A percentile compares a stretch with the other conserved stretches of the same genome.
These are phyloP conservation scores for Sciurus vulgaris DNA, from an alignment of 2,797 vertebrate species.

Conservation along the genomic window DNA sequence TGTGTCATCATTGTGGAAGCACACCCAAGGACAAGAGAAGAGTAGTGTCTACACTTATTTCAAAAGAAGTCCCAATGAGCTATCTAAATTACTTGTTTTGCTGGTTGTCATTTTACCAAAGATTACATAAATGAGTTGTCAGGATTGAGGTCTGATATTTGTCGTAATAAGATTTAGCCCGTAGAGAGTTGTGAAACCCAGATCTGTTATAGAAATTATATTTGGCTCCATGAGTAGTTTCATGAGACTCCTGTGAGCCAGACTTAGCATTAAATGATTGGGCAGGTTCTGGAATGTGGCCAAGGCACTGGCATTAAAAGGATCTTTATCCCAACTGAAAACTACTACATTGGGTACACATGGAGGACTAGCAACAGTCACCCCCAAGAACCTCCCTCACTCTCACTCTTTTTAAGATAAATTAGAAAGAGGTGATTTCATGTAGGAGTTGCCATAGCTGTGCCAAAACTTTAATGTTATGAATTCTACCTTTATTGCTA, in stretches of 20 bases:
- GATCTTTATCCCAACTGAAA: slow-evolving; percentile 57
- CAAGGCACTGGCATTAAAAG: slow-evolving; percentile 38
- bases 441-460: neutral
- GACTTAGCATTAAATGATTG: slow-evolving; percentile 53
- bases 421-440: slow-evolving; percentile 13
- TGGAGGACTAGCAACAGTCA: neutral
- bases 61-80: slow-evolving; percentile 70
- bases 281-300: slow-evolving; percentile 34
- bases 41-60: slow-evolving; percentile 58
- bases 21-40: slow-evolving; percentile 27
- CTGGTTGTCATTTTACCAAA: slow-evolving; percentile 67
- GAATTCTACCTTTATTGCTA: neutral
- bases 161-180: slow-evolving; percentile 66
- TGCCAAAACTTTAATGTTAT: neutral
- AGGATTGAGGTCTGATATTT: slow-evolving; percentile 65
- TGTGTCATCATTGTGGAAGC: neutral
- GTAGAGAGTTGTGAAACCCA: slow-evolving; percentile 68
- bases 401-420: neutral
- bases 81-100: slow-evolving; percentile 69
- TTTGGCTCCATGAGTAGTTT: slow-evolving; percentile 69
- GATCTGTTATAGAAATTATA: slow-evolving; percentile 70
- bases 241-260: slow-evolving; percentile 64
- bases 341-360: neutral
- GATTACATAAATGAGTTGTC: slow-evolving; percentile 70
- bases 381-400: neutral